These are phyloP conservation scores for Macrophya alboannulata DNA, from an alignment of 2,888 invertebrate genomes.

Conservation along the genomic window DNA sequence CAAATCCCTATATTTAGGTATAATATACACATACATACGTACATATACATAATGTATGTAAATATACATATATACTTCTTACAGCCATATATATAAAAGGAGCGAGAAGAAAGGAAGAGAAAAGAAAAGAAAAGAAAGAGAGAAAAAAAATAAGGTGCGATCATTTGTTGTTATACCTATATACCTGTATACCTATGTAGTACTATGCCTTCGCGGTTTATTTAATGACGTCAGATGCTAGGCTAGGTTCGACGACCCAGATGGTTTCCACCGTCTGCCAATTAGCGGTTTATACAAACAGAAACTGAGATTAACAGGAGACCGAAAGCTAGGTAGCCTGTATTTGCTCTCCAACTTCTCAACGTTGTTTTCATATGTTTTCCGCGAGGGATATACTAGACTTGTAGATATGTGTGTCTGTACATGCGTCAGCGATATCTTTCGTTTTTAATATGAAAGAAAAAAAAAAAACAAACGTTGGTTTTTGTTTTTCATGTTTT, in stretches of 20 bases:
- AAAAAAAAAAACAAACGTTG: too few species aligned
- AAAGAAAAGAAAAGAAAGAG: not conserved
- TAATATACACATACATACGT: too few species aligned
- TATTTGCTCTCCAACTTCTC: constrained; percentile 47
- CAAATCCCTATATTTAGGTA: not conserved
- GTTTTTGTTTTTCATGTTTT: not conserved
- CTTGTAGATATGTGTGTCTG: too few species aligned
- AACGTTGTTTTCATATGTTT: constrained; percentile 43
- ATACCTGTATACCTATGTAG: too few species aligned
- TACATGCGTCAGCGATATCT: not conserved
- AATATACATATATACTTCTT: too few species aligned
- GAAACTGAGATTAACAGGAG: constrained; percentile 52
- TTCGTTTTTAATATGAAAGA: too few species aligned
- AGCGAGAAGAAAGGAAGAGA: not conserved
- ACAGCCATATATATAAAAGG: too few species aligned
- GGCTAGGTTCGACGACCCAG: constrained; percentile 48
- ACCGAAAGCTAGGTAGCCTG: constrained; percentile 36
- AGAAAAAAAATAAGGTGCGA: not conserved
- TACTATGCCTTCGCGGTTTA: not conserved
- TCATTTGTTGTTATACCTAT: constrained; percentile 1
- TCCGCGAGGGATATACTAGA: not conserved
- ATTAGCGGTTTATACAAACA: constrained; percentile 52
- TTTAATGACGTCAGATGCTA: constrained; percentile 24
- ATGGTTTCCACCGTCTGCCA: constrained; percentile 41
- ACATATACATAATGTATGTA: not conserved